phyloP scores from a whole-genome alignment of 1,140 invertebrate genomes.

The Drosophila sucinea region DNA sequence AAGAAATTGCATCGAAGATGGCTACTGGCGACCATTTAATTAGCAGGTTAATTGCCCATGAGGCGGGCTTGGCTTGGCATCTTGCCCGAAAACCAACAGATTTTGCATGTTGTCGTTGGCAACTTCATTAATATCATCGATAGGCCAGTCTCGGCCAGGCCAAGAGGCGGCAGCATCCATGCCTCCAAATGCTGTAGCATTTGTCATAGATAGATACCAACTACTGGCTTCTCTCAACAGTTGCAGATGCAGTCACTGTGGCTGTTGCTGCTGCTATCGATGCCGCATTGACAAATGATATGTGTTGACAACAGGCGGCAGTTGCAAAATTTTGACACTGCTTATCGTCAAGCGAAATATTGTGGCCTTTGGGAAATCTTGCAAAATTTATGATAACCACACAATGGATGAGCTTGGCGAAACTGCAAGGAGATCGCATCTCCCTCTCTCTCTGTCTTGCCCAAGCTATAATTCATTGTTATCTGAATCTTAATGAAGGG shows the following conservation, averaged over 20 bases:
- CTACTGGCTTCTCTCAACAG: background rate
- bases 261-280: conserved; percentile 47
- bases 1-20: conserved; percentile 11
- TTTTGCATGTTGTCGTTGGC: conserved; percentile 35
- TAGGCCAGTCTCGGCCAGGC: conserved; percentile 15
- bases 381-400: conserved; percentile 55
- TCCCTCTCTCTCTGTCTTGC: background rate
- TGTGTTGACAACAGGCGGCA: conserved; percentile 72
- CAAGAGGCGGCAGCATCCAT: background rate
- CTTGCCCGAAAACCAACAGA: conserved; percentile 1
- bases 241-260: conserved; percentile 4
- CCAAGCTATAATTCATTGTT: conserved; percentile 61
- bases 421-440: background rate
- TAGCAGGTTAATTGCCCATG: conserved; percentile 74
- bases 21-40: conserved; percentile 70
- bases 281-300: conserved; percentile 70
- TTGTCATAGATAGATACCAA: conserved; percentile 68
- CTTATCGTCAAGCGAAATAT: conserved; percentile 51
- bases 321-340: conserved; percentile 79
- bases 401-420: background rate
- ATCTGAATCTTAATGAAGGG: conserved; percentile 41
- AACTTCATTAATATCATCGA: conserved; percentile 74
- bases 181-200: conserved; percentile 41
- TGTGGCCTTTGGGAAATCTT: conserved; percentile 41
- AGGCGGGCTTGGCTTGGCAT: conserved; percentile 27